phyloP scores from a whole-genome alignment of 2,888 invertebrate species.

The Pristionchus japonicus region DNA sequence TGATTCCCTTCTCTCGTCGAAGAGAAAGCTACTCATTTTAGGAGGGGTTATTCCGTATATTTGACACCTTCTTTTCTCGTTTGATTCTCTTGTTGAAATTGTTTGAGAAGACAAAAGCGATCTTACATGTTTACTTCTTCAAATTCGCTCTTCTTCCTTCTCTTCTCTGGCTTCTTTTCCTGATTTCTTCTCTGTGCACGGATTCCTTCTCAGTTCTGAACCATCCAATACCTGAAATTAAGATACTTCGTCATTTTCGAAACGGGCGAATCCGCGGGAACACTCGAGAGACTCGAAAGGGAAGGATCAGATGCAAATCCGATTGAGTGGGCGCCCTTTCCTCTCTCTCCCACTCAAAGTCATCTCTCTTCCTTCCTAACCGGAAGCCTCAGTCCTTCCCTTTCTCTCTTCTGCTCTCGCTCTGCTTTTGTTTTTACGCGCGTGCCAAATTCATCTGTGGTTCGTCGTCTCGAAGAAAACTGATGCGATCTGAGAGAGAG shows the following conservation, averaged over 20 bases:
- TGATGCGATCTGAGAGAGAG: neutral
- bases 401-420: neutral
- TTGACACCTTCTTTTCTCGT: neutral
- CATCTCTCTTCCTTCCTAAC: neutral
- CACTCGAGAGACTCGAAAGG: neutral
- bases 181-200: neutral
- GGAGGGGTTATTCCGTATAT: neutral
- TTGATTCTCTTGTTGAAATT: neutral
- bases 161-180: neutral
- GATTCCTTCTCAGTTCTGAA: neutral
- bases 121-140: constrained; percentile 13
- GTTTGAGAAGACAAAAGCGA: neutral
- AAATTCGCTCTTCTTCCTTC: neutral
- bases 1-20: neutral
- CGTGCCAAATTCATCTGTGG: constrained; percentile 6
- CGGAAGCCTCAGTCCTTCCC: neutral
- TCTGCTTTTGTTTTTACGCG: constrained; percentile 1
- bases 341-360: neutral
- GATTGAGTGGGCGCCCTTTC: neutral
- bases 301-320: neutral
- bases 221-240: neutral
- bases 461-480: neutral
- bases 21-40: neutral
- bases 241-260: neutral
- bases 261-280: neutral